Evolutionary conservation across 2,888 invertebrate species (phyloP).

Genomic region (Synanthedon vespiformis): DNA sequence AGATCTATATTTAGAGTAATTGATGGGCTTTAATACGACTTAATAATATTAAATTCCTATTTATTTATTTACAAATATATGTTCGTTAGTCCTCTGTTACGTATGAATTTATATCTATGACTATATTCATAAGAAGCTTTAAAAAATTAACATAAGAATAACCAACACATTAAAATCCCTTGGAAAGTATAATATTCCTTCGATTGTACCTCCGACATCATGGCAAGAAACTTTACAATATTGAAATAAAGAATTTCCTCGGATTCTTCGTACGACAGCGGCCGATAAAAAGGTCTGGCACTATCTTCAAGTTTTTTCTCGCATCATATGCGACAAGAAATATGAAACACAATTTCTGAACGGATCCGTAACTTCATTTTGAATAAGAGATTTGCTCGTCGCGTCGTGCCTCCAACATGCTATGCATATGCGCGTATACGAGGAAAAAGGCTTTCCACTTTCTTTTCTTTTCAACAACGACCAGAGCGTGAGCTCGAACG

Average conservation of each 20-base stretch:
- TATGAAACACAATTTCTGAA: constrained; percentile 56
- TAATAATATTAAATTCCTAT: no score
- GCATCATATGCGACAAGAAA: constrained; percentile 43
- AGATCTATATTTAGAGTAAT: no score
- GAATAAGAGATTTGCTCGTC: constrained; percentile 50
- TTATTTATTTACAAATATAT: no score
- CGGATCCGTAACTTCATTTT: constrained; percentile 58
- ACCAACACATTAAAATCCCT: no score
- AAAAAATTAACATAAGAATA: no score
- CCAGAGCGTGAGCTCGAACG: constrained; percentile 27
- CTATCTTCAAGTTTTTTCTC: constrained; percentile 43
- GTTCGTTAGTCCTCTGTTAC: no score
- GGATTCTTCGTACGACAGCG: constrained; percentile 14
- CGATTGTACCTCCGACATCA: neutral
- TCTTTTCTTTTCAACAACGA: constrained; percentile 39
- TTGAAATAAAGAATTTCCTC: constrained; percentile 17
- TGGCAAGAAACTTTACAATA: constrained; percentile 14
- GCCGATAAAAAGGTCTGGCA: constrained; percentile 26
- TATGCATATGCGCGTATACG: constrained; percentile 40
- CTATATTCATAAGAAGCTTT: no score
- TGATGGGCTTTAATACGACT: no score
- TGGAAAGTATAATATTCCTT: no score
- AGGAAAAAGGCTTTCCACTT: constrained; percentile 31
- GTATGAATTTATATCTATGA: no score
- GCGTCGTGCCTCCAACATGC: constrained; percentile 18